Conservation (phyloP, 2,797 vertebrate species). For the Dromococcyx pavoninus region DNA sequence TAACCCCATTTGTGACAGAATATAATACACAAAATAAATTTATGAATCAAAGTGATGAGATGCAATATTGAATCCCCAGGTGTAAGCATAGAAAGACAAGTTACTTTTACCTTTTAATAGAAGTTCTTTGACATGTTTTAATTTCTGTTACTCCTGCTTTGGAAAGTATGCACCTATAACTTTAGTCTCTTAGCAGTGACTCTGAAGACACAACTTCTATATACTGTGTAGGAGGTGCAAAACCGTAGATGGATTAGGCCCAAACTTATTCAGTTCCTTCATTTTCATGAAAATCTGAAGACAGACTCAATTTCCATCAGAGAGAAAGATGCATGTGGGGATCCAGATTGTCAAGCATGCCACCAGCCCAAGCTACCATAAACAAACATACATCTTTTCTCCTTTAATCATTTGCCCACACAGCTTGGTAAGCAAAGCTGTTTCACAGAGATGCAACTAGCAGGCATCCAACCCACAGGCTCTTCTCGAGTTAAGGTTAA, state of each 20-base stretch:
- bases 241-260: neutral
- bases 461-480: neutral
- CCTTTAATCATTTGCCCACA: neutral
- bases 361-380: neutral
- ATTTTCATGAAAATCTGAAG: neutral
- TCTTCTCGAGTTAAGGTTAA: neutral
- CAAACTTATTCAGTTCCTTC: neutral
- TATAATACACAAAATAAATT: neutral
- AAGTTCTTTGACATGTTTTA: neutral
- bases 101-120: neutral
- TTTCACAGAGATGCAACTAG: neutral
- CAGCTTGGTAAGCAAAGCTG: neutral
- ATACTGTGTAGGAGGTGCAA: neutral
- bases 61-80: neutral
- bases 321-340: neutral
- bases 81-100: neutral
- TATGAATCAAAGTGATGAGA: neutral
- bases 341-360: neutral
- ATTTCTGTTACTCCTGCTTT: neutral
- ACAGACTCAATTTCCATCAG: neutral
- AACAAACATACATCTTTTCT: neutral
- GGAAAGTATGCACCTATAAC: neutral
- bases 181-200: neutral
- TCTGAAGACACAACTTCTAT: neutral
- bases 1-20: neutral